Evolutionary conservation across 2,797 vertebrate species (phyloP).

Genomic region (Mormyrus proboscirostris): DNA sequence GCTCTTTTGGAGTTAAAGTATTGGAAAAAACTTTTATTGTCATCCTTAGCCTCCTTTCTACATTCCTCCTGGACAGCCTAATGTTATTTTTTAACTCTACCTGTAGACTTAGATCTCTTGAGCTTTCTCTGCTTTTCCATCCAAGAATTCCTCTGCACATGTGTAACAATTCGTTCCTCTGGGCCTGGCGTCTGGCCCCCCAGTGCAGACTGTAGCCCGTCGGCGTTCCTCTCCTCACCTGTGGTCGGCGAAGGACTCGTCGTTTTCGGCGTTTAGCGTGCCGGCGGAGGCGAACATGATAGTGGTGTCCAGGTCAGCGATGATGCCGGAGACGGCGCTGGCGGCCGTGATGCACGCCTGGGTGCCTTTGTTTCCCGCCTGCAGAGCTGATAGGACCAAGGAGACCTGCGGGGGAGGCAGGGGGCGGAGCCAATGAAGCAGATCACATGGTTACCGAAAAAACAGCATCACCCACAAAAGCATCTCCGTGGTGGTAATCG

Average conservation of each 20-base stretch:
- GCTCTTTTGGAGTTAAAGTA: too few relatives aligned
- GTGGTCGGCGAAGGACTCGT: slow-evolving; percentile 95
- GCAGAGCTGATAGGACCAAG: slow-evolving; percentile 88
- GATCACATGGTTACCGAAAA: background rate
- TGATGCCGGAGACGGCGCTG: slow-evolving; percentile 91
- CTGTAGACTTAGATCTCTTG: too few relatives aligned
- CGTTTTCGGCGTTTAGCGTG: slow-evolving; percentile 87
- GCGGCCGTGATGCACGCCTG: slow-evolving; percentile 97
- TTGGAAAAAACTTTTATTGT: too few relatives aligned
- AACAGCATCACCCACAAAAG: background rate
- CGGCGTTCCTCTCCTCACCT: slow-evolving; percentile 61
- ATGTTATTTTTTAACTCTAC: too few relatives aligned
- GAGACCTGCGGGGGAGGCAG: slow-evolving; percentile 68
- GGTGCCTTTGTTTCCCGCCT: slow-evolving; percentile 96
- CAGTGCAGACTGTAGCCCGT: background rate
- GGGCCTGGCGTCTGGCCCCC: background rate
- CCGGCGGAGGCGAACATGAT: slow-evolving; percentile 99
- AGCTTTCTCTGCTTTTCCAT: background rate
- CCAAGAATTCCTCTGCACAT: background rate
- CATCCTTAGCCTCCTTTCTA: too few relatives aligned
- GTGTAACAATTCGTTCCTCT: background rate
- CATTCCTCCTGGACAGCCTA: too few relatives aligned
- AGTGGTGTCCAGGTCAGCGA: slow-evolving; percentile 95
- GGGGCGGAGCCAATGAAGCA: background rate
- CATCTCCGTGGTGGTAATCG: background rate